Evolutionary conservation across 2,113 vertebrate genomes (phyloP).

Genomic region (Erythrocercus mccallii): DNA sequence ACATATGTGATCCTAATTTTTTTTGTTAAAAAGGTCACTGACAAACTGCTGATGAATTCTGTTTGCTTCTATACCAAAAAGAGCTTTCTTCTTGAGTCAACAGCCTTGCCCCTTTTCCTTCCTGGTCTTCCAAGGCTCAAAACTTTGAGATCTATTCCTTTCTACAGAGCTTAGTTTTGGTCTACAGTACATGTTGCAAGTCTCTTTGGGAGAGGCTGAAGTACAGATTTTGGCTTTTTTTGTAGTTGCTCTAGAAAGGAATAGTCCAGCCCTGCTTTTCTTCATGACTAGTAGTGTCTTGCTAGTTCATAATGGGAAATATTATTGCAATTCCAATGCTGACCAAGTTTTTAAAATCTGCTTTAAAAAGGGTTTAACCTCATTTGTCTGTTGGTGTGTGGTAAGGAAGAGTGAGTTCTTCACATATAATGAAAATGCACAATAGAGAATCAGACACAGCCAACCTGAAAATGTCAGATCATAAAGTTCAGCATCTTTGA

Average conservation of each 20-base stretch:
- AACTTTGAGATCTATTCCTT: not conserved
- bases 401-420: not conserved
- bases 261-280: not conserved
- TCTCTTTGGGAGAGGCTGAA: not conserved
- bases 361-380: not conserved
- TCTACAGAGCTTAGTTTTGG: not conserved
- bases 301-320: not conserved
- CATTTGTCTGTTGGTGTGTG: not conserved
- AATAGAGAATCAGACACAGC: not conserved
- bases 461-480: conserved; percentile 30
- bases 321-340: not conserved
- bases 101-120: not conserved
- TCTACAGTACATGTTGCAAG: not conserved
- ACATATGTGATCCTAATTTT: not conserved
- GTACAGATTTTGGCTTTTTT: not conserved
- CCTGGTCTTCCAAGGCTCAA: not conserved
- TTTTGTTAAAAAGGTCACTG: not conserved
- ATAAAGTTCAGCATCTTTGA: conserved; percentile 3
- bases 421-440: not conserved
- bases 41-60: not conserved
- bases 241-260: not conserved
- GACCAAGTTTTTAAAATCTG: not conserved
- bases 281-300: not conserved
- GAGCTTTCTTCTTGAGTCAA: not conserved
- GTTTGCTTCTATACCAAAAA: not conserved